Evolutionary conservation across 2,888 invertebrate genomes (phyloP), one percentile per base, ranked within the genome.

Genomic region (Drosophila eohydei): DNA sequence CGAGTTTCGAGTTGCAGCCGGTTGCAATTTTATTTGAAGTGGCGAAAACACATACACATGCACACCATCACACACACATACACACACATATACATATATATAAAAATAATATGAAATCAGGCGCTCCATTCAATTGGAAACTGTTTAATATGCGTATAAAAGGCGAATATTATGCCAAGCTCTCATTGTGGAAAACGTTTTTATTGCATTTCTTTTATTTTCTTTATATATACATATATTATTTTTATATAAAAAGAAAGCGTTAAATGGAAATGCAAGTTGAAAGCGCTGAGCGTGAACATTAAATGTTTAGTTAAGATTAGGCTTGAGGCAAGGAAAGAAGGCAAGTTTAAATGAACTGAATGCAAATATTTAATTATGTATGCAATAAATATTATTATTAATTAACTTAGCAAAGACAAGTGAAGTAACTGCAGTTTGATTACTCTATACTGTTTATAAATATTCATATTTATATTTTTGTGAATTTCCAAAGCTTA

Each of bases 61-160:
- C n/a, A 44, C 41, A 69, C 48, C 30, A 16, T 41, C 41, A 41
- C 54, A 54, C 48, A 67, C 40, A 66, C 14, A 26, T 16, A 32
- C 40, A 21, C 26, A 4, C 34, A 5, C 36, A 6, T 21, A 16
- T 50, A 38, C 34, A 28, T 50, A 50, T 54, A 34, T 36, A 72
- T 55, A 59, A 68, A 78, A 67, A 71, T 74, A 77, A 79, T 80
- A 83, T 79, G 71, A 74, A 86, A 84, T 82, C 83, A 86, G 78
- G 78, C 71, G 83, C 66, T 44, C 78, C 78, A 84, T 84, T 84
- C 84, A 84, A 80, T 78, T 86, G 84, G 70, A 84, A 84, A 84
- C 72, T 73, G 79, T 83, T 84, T 83, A 84, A 84, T 86, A 86
- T 84, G 84, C 83, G 82, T 76, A 84, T 82, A 80, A 85, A 83